These are phyloP conservation scores for Macrotus californicus DNA, from an alignment of 2,113 vertebrate species.

Conservation along the genomic window DNA sequence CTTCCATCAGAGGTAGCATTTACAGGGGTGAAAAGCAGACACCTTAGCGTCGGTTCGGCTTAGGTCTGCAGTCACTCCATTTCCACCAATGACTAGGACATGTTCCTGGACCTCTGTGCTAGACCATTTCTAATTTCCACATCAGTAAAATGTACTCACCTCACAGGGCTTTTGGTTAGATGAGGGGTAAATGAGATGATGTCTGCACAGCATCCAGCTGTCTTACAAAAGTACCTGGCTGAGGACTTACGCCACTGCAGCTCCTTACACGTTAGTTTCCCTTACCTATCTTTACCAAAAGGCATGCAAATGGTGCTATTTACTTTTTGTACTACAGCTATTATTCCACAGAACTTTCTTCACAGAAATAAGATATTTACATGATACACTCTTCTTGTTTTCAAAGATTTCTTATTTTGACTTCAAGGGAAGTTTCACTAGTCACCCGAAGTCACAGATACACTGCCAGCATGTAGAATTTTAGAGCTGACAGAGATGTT, in stretches of 20 bases:
- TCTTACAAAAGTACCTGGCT: background rate
- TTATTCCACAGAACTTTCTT: background rate
- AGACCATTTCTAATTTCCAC: background rate
- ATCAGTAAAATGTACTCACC: background rate
- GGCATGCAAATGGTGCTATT: background rate
- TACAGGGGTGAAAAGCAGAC: background rate
- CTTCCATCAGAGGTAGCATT: background rate
- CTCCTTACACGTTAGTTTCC: background rate
- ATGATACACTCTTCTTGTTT: slow-evolving; percentile 13
- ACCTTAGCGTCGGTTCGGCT: background rate
- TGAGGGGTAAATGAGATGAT: background rate
- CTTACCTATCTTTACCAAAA: slow-evolving; percentile 7
- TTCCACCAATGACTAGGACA: background rate
- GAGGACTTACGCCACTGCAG: background rate
- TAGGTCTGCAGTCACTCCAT: background rate
- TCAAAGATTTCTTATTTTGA: slow-evolving; percentile 5
- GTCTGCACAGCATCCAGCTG: background rate
- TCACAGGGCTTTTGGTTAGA: background rate
- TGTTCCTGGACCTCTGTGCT: background rate
- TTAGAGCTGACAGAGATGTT: background rate
- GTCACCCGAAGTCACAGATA: background rate
- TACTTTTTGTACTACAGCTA: background rate
- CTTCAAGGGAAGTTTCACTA: background rate
- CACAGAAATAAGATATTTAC: slow-evolving; percentile 2
- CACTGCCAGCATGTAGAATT: background rate